Percentiles rank a stretch among this genome's conserved stretches.
Conservation (phyloP, 2,888 invertebrate genomes). For the Lasioglossum morio region DNA sequence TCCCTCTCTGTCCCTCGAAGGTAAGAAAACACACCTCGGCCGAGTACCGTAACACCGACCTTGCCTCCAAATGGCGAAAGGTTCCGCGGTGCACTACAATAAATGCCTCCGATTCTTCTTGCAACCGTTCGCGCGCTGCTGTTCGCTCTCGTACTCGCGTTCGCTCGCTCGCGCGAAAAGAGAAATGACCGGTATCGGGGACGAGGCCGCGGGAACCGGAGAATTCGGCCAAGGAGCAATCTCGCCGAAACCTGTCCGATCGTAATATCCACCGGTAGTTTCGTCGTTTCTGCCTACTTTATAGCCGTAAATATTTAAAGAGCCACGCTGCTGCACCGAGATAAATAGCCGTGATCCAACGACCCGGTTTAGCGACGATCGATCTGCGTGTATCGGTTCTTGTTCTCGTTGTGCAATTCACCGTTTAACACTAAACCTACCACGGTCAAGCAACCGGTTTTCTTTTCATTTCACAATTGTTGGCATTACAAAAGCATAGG, state of each 20-base stretch:
- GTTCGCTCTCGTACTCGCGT: background rate
- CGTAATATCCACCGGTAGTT: background rate
- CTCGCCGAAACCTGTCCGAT: constrained; percentile 25
- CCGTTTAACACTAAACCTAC: background rate
- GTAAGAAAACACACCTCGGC: constrained; percentile 67
- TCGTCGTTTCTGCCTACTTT: background rate
- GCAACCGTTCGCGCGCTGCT: background rate
- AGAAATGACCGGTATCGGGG: constrained; percentile 59
- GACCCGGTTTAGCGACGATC: background rate
- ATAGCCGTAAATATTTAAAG: background rate
- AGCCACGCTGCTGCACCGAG: background rate
- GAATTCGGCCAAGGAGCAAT: constrained; percentile 60
- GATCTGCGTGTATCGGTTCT: background rate
- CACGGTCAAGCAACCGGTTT: background rate
- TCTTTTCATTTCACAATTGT: background rate
- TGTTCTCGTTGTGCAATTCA: background rate
- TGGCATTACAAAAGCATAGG: too few species aligned
- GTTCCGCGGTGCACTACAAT: constrained; percentile 64
- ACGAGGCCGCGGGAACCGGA: constrained; percentile 44
- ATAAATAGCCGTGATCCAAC: background rate
- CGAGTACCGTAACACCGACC: constrained; percentile 81
- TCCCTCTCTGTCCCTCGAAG: constrained; percentile 26
- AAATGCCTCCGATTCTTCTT: constrained; percentile 61
- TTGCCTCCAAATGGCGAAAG: constrained; percentile 76
- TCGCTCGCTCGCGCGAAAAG: constrained; percentile 25